A percentile compares a stretch with the other conserved stretches of the same genome.
Evolutionary conservation across 2,797 vertebrate genomes (phyloP).

Genomic region (Orientallactaga sibirica): DNA sequence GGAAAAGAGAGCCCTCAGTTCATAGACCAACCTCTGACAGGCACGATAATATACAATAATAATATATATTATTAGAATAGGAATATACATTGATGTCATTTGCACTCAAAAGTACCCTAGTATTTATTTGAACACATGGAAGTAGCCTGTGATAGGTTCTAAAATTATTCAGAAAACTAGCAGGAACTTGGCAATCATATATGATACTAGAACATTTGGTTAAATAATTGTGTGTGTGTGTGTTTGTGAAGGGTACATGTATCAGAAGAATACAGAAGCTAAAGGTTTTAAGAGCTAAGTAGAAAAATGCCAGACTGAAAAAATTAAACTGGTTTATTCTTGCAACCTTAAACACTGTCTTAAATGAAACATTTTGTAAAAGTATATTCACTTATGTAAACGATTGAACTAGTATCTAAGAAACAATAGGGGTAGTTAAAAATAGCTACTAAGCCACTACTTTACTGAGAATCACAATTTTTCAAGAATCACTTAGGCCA

Average conservation of each 20-base stretch:
- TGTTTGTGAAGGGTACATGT: background rate
- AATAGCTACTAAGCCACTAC: background rate
- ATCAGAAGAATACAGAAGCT: background rate
- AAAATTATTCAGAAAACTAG: background rate
- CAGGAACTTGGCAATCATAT: background rate
- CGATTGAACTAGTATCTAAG: background rate
- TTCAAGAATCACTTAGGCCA: background rate
- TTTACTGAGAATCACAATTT: background rate
- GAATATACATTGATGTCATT: background rate
- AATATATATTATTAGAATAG: background rate
- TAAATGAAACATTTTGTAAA: background rate
- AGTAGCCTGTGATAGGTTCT: background rate
- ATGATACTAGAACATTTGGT: background rate
- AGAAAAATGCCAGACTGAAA: background rate
- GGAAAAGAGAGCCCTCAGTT: background rate
- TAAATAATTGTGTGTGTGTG: background rate
- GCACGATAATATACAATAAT: background rate
- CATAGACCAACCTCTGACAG: background rate
- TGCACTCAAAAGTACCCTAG: background rate
- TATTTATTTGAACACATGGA: background rate
- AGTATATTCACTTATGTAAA: background rate
- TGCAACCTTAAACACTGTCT: background rate
- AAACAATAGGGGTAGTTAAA: background rate
- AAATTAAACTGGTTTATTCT: background rate
- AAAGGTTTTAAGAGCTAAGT: constrained; percentile 15